phyloP scores from a whole-genome alignment of 2,113 vertebrate genomes.

The Colossoma macropomum region DNA sequence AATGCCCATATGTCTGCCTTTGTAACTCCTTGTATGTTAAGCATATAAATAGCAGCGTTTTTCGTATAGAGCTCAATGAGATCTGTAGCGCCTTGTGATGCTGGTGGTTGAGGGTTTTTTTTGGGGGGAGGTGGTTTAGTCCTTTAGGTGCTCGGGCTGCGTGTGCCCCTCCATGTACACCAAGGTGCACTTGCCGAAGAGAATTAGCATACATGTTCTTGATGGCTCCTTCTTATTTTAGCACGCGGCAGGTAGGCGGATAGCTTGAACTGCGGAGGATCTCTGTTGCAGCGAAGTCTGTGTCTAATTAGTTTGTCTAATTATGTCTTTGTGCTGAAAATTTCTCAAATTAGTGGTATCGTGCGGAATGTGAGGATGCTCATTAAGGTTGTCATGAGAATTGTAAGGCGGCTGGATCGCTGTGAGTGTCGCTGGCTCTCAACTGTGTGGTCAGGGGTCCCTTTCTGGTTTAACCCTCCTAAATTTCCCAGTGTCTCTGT shows the following conservation, averaged over 20 bases:
- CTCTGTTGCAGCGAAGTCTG: conserved; percentile 78
- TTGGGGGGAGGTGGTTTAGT: neutral
- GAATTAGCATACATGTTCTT: conserved; percentile 73
- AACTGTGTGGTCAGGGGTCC: conserved; percentile 5
- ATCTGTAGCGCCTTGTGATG: conserved; percentile 61
- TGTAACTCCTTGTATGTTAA: conserved; percentile 27
- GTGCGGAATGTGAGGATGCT: conserved; percentile 79
- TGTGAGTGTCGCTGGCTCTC: conserved; percentile 38
- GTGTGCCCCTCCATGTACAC: conserved; percentile 70
- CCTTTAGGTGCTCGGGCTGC: neutral
- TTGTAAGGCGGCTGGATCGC: conserved; percentile 68
- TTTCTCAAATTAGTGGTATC: conserved; percentile 85
- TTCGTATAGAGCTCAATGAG: conserved; percentile 54
- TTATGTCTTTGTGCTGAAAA: conserved; percentile 86
- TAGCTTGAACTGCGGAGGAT: conserved; percentile 81
- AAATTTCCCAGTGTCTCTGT: neutral
- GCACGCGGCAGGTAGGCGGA: conserved; percentile 80
- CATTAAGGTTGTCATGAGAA: conserved; percentile 83
- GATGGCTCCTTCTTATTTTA: conserved; percentile 79
- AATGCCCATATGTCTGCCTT: conserved; percentile 14
- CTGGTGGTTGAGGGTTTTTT: neutral
- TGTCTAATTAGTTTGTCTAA: conserved; percentile 85
- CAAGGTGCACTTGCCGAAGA: conserved; percentile 67
- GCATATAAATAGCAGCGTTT: conserved; percentile 57
- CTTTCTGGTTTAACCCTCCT: conserved; percentile 22